Evolutionary conservation across 1,140 invertebrate species (phyloP), one percentile per base, ranked within the genome.

Genomic region (Drusus annulatus): DNA sequence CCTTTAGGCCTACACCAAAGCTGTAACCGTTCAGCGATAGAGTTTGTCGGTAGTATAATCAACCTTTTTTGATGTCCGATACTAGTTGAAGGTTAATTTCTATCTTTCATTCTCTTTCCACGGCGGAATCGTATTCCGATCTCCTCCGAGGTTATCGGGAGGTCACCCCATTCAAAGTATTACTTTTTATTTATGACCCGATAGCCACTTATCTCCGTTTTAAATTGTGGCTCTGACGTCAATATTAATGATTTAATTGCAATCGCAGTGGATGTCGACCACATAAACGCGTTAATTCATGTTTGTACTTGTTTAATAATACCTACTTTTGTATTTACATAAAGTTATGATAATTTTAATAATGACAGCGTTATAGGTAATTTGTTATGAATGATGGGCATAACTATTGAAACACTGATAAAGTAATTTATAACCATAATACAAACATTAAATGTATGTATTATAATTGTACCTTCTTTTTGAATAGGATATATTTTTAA

Each of bases 221-320:
- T 69, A 31, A 21, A 21, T 17, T 69, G 56, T 17, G 15, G 5
- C 51, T 74, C 69, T 74, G 69, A 74, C 69, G 69, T 74, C 69
- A 74, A 74, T 69, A 69, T 74, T 56, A 54, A 74, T 74, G 69
- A 54, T 17, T 25, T 54, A 74, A 74, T 74, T 74, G 69, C 69
- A 31, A 54, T 69, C 45, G 17, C 51, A 69, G 51, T 69, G 19
- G 65, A 68, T 51, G 23, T 51, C 65, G 65, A 69, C 51, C 60
- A 65, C 58, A 65, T 65, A 17, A 65, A 56, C 54, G 19, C n/a
- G 19, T 17, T 45, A 45, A 45, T 45, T 45, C 36, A 45, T 45
- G 36, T 45, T 13, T 45, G 36, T 45, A 45, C 36, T 45, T 13
- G 36, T 45, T 45, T 13, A 45, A 45, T 45, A 45, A 45, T 45